These are phyloP conservation scores for Penaeus monodon DNA, from an alignment of 2,888 invertebrate genomes.

Conservation along the genomic window DNA sequence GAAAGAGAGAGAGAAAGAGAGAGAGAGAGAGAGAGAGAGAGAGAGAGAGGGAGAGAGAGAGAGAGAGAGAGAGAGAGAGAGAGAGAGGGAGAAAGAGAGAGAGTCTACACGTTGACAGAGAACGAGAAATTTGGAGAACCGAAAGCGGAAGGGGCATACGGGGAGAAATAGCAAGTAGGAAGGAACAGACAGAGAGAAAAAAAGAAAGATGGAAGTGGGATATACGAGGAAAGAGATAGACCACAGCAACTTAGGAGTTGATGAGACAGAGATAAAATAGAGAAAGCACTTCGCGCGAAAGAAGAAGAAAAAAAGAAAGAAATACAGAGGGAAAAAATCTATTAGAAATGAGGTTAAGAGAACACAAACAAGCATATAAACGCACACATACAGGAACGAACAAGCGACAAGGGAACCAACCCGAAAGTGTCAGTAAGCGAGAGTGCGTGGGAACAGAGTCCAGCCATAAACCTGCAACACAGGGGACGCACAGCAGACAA, in stretches of 20 bases:
- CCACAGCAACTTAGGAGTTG: neutral
- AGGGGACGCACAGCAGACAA: no score
- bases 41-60: slow-evolving; percentile 25
- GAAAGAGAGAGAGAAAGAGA: neutral
- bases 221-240: neutral
- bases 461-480: no score
- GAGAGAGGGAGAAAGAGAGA: slow-evolving; percentile 24
- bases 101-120: no score
- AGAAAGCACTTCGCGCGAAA: neutral
- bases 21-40: neutral
- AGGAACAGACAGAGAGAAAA: no score
- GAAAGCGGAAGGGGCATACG: no score
- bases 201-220: neutral
- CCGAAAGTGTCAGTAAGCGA: no score
- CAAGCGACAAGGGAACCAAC: neutral
- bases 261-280: neutral
- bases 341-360: neutral
- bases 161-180: no score
- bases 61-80: slow-evolving; percentile 28
- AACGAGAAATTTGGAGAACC: no score
- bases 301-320: neutral
- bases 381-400: neutral
- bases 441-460: no score
- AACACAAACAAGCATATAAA: neutral
- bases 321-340: neutral